A percentile compares a stretch with the other conserved stretches of the same genome.
Evolutionary conservation across 2,888 invertebrate genomes (phyloP).

Genomic region (Physocephala rufipes): DNA sequence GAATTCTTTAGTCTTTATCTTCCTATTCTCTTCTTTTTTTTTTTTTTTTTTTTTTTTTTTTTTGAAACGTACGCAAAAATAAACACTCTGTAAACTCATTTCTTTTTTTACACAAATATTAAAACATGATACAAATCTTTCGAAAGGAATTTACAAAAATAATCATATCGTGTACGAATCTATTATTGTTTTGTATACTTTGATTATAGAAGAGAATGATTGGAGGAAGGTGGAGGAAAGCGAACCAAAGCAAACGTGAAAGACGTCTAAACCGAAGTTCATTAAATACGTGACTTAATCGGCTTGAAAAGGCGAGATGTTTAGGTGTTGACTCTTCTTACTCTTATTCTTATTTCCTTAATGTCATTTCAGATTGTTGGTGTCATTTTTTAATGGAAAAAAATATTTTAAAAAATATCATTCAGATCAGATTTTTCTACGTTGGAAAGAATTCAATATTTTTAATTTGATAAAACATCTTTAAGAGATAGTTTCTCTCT

Average conservation of each 20-base stretch:
- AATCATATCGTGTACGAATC: not conserved
- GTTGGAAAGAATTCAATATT: no score
- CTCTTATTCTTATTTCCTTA: not conserved
- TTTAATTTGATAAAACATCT: no score
- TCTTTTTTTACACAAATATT: not conserved
- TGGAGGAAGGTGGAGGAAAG: constrained; percentile 6
- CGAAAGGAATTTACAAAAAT: not conserved
- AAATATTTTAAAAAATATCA: no score
- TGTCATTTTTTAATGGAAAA: constrained; percentile 4
- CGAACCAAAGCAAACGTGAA: not conserved
- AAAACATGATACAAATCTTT: not conserved
- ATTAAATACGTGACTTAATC: constrained; percentile 39
- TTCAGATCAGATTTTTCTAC: no score
- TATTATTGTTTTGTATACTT: not conserved
- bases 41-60: not conserved
- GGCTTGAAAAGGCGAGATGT: not conserved
- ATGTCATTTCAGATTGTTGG: constrained; percentile 3
- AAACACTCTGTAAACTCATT: constrained; percentile 12
- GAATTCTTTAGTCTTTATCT: no score
- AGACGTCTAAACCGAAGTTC: constrained; percentile 15
- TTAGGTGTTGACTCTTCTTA: not conserved
- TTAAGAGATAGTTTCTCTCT: no score
- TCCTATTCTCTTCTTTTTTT: no score
- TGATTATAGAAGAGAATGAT: not conserved
- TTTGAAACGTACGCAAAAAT: constrained; percentile 22